Base-by-base conservation (phyloP, 1,140 invertebrate genomes). In the Hyles vespertilio region DNA sequence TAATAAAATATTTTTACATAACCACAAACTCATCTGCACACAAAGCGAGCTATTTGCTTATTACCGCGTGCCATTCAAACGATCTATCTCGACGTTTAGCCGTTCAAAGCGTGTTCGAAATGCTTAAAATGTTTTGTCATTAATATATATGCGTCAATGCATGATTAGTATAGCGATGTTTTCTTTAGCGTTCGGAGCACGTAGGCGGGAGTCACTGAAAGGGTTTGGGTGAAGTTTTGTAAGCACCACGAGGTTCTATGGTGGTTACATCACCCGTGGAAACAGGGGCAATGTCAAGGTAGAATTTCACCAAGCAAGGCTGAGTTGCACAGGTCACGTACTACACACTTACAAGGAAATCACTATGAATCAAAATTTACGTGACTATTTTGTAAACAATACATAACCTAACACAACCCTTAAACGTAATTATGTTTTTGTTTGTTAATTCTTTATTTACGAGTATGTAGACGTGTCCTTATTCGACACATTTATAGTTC, bases 41-140 rank as follows among this genome's bases (percentile, higher is more conserved):
- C 50, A 51, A 51, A 34, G 50, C 33, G 48, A 32, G 9, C 12
- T 32, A 34, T 51, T 51, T 51, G 50, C 34, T 51, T 33, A 51
- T 51, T 40, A 40, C 36, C 8, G 36, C 50, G 34, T 51, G 34
- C 32, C 50, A 51, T 51, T 51, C 50, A n/a, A 32, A 51, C 50
- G 33, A 34, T 51, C 50, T 32, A 51, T 51, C 34, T 51, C 33
- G 34, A 51, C 33, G 34, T 51, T 51, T 51, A 51, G 50, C 32
- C 50, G 50, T 51, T 34, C 50, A 51, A 51, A n/a, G 50, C 50
- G 50, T 51, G 50, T 51, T 51, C 34, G 9, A 51, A 51, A 51
- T 51, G 33, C 50, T 5, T 51, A 9, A 51, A 34, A 51, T 32
- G 12, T 51, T 32, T 10, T n/a, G 50, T 34, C 50, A 34, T 34